These are phyloP conservation scores for Gerris buenoi DNA, from an alignment of 1,140 invertebrate species.

Conservation along the genomic window DNA sequence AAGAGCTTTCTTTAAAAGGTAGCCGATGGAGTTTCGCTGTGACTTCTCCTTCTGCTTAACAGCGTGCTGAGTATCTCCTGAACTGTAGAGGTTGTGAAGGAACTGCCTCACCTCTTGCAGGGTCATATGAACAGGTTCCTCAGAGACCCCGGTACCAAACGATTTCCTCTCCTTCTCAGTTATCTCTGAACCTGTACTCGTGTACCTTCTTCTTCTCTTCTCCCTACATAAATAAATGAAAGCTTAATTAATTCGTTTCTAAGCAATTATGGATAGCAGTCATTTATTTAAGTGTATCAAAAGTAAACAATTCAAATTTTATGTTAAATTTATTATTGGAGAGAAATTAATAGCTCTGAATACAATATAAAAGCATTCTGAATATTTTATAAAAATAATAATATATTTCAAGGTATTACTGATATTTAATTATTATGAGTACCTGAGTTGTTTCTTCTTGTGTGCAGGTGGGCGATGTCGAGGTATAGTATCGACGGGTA, in stretches of 20 bases:
- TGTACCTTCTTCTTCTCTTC: slow-evolving; percentile 17
- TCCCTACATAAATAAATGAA: slow-evolving; percentile 3
- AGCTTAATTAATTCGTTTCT: too few species aligned
- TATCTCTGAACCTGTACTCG: slow-evolving; percentile 4
- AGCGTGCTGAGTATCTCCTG: slow-evolving; percentile 29
- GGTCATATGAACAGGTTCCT: slow-evolving; percentile 72
- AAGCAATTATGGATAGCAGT: too few species aligned
- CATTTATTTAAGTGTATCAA: too few species aligned
- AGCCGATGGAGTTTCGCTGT: slow-evolving; percentile 19
- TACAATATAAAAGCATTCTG: too few species aligned
- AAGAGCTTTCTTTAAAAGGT: background rate
- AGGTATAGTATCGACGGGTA: slow-evolving; percentile 60
- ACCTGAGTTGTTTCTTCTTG: slow-evolving; percentile 35
- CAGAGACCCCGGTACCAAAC: slow-evolving; percentile 39
- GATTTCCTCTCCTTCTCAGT: slow-evolving; percentile 27
- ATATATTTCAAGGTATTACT: too few species aligned
- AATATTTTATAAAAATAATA: too few species aligned
- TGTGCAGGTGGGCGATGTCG: slow-evolving; percentile 38
- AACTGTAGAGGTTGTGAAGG: slow-evolving; percentile 53
- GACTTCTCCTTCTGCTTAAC: background rate
- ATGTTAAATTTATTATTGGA: too few species aligned
- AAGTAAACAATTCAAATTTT: too few species aligned
- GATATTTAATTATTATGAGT: too few species aligned
- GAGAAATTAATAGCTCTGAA: too few species aligned
- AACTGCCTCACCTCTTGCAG: slow-evolving; percentile 70